Conservation (phyloP, 92 coral and sea anemone genomes). For the Palythoa grandiflora region DNA sequence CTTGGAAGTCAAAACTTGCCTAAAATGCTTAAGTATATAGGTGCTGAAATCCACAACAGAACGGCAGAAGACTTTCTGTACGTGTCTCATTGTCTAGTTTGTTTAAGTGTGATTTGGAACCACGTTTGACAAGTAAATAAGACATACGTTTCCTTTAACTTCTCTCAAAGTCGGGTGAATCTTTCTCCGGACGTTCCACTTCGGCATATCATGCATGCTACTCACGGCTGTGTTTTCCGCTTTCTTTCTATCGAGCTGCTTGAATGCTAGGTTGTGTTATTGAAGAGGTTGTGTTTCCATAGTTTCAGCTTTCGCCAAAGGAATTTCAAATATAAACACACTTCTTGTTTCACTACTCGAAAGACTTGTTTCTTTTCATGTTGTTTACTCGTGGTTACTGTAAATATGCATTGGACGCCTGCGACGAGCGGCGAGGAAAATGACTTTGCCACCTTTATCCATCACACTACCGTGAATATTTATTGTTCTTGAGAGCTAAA, state of each 20-base stretch:
- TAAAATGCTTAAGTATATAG: too few species aligned
- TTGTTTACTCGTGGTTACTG: slow-evolving; percentile 8
- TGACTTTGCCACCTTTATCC: neutral
- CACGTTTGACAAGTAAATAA: neutral
- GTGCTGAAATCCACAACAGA: too few species aligned
- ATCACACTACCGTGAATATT: neutral
- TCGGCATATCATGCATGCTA: slow-evolving; percentile 27
- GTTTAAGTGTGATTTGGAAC: neutral
- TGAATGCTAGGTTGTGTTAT: slow-evolving; percentile 4
- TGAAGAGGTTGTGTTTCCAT: slow-evolving; percentile 15
- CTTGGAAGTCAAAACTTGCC: too few species aligned
- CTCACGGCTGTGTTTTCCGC: neutral
- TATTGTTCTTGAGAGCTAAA: neutral
- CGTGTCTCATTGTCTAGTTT: neutral
- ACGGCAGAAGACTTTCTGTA: neutral
- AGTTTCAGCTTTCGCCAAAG: slow-evolving; percentile 8
- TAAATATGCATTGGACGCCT: neutral
- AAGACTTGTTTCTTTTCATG: slow-evolving; percentile 12
- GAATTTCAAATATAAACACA: slow-evolving; percentile 24
- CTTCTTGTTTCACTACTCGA: slow-evolving; percentile 31
- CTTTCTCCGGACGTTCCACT: slow-evolving; percentile 47
- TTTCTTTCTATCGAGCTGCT: neutral
- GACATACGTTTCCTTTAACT: slow-evolving; percentile 16
- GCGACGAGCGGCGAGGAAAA: neutral
- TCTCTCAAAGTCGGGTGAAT: slow-evolving; percentile 30